phyloP scores from a whole-genome alignment of 2,888 invertebrate genomes.

The Diaprepes abbreviatus region DNA sequence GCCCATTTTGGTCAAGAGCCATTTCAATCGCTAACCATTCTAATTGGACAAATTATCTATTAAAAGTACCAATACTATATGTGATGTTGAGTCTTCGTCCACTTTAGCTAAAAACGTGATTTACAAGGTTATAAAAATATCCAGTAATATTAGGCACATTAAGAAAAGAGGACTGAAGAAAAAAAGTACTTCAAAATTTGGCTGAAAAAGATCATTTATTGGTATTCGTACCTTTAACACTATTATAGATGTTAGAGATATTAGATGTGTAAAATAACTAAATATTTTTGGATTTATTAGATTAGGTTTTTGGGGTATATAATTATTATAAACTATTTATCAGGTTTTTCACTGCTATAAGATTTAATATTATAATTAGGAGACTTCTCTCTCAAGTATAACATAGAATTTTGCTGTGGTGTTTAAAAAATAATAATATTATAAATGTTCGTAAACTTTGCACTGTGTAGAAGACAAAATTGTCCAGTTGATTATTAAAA shows the following conservation, averaged over 20 bases:
- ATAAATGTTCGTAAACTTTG: slow-evolving; percentile 42
- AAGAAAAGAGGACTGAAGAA: background rate
- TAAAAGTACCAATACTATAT: slow-evolving; percentile 6
- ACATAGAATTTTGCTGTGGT: slow-evolving; percentile 46
- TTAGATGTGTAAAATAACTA: slow-evolving; percentile 62
- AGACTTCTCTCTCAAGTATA: slow-evolving; percentile 41
- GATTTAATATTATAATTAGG: slow-evolving; percentile 47
- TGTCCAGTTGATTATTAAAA: slow-evolving; percentile 14
- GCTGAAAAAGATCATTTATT: slow-evolving; percentile 18
- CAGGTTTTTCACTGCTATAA: slow-evolving; percentile 57
- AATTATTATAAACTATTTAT: slow-evolving; percentile 58
- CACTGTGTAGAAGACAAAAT: slow-evolving; percentile 29
- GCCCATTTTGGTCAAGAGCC: background rate
- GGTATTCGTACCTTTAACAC: slow-evolving; percentile 45
- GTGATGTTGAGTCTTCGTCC: slow-evolving; percentile 18
- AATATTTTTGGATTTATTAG: slow-evolving; percentile 68
- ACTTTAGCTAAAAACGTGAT: slow-evolving; percentile 5
- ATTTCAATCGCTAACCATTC: background rate
- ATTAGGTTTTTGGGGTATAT: slow-evolving; percentile 61
- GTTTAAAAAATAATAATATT: slow-evolving; percentile 35
- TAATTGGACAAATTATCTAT: background rate
- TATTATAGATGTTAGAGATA: slow-evolving; percentile 50
- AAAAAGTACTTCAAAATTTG: slow-evolving; percentile 37
- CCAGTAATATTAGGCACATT: slow-evolving; percentile 2
- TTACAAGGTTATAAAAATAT: slow-evolving; percentile 1